Conservation (phyloP, 1,140 invertebrate species). For the Drosophila asahinai region DNA sequence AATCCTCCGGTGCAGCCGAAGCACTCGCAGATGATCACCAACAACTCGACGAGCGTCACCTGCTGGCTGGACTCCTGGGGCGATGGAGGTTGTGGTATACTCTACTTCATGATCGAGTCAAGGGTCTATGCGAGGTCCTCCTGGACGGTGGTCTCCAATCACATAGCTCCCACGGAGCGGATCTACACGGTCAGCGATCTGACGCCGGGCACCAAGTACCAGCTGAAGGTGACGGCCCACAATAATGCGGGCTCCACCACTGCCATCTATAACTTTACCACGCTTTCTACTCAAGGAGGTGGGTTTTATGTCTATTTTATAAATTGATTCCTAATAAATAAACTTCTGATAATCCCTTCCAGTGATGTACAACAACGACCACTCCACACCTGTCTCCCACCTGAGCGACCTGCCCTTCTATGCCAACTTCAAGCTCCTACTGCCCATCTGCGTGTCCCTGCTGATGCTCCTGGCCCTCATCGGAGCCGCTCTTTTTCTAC, state of each 20-base stretch:
- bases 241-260: slow-evolving; percentile 96
- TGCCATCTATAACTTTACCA: slow-evolving; percentile 94
- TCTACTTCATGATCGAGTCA: slow-evolving; percentile 94
- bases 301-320: slow-evolving; percentile 56
- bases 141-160: slow-evolving; percentile 91
- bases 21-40: slow-evolving; percentile 92
- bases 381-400: slow-evolving; percentile 87
- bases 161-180: slow-evolving; percentile 90
- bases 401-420: slow-evolving; percentile 88
- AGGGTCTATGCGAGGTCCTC: slow-evolving; percentile 84
- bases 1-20: slow-evolving; percentile 92
- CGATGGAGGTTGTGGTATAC: slow-evolving; percentile 95
- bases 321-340: neutral
- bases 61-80: slow-evolving; percentile 95
- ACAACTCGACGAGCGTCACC: slow-evolving; percentile 95
- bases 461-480: slow-evolving; percentile 88
- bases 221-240: slow-evolving; percentile 94
- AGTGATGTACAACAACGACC: slow-evolving; percentile 86
- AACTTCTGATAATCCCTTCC: neutral
- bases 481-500: slow-evolving; percentile 88
- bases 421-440: slow-evolving; percentile 89
- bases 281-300: slow-evolving; percentile 91
- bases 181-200: slow-evolving; percentile 93
- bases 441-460: slow-evolving; percentile 89
- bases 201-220: slow-evolving; percentile 93